Percentiles rank a stretch among this genome's conserved stretches.
These are phyloP conservation scores for Strix uralensis DNA, from an alignment of 2,113 vertebrate species.

Conservation along the genomic window DNA sequence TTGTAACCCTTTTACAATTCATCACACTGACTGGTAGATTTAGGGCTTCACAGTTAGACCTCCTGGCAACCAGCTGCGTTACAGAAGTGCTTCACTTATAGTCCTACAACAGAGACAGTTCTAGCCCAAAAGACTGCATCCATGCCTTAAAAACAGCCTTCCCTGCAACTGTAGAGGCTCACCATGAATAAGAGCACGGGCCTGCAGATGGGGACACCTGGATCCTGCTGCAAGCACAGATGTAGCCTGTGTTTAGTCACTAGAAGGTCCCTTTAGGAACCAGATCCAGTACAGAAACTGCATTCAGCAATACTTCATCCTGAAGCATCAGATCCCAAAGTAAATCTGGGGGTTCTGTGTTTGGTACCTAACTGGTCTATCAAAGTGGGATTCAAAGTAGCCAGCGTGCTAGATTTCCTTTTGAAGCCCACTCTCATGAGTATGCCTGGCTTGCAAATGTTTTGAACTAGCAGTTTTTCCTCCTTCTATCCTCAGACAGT, in stretches of 20 bases:
- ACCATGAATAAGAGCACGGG: neutral
- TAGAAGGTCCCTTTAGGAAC: neutral
- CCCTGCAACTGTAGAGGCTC: neutral
- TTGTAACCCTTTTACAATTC: neutral
- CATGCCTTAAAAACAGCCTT: neutral
- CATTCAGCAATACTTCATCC: neutral
- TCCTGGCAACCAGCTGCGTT: neutral
- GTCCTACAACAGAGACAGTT: neutral
- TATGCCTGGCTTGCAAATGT: neutral
- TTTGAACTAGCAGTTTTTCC: neutral
- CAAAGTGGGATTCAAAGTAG: neutral
- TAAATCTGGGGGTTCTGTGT: neutral
- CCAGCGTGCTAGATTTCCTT: neutral
- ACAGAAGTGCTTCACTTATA: neutral
- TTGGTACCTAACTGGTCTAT: neutral
- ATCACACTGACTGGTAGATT: neutral
- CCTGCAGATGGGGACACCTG: neutral
- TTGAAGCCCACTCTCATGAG: neutral
- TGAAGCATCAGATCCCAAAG: neutral
- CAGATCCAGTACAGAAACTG: neutral
- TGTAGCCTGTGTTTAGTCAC: neutral
- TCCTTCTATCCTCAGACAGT: neutral
- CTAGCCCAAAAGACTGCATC: neutral
- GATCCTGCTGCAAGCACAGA: neutral
- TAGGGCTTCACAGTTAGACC: neutral